These are phyloP conservation scores for Drosophila parabipectinata DNA, from an alignment of 1,140 invertebrate genomes.

Conservation along the genomic window DNA sequence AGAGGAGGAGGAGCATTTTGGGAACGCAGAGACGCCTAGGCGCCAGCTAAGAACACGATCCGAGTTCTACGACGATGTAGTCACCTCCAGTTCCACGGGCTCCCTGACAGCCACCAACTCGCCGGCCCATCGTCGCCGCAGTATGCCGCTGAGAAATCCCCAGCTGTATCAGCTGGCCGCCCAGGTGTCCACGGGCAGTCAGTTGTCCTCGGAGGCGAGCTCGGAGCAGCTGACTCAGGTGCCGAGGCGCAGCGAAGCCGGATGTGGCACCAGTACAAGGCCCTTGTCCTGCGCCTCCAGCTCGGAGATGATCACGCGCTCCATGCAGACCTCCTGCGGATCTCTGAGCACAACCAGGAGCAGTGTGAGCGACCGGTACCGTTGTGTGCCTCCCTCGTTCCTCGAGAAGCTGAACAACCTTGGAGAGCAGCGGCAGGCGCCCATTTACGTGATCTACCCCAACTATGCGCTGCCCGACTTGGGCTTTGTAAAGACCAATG, in stretches of 20 bases:
- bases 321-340: constrained; percentile 88
- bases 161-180: constrained; percentile 73
- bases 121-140: constrained; percentile 76
- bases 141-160: constrained; percentile 77
- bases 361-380: constrained; percentile 83
- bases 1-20: constrained; percentile 71
- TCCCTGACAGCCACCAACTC: constrained; percentile 73
- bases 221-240: constrained; percentile 82
- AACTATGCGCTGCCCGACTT: constrained; percentile 96
- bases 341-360: constrained; percentile 76
- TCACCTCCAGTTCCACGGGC: constrained; percentile 73
- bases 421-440: constrained; percentile 87
- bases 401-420: constrained; percentile 87
- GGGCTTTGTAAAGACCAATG: constrained; percentile 89
- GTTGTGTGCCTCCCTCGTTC: constrained; percentile 88
- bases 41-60: constrained; percentile 52
- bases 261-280: constrained; percentile 38
- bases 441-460: constrained; percentile 95
- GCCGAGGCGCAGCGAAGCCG: constrained; percentile 40
- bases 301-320: constrained; percentile 87
- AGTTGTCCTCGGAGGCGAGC: constrained; percentile 77
- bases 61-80: constrained; percentile 74
- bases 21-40: constrained; percentile 52
- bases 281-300: constrained; percentile 73
- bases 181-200: constrained; percentile 65